Conservation (phyloP, 2,797 vertebrate species). For the Muscicapa comitata region DNA sequence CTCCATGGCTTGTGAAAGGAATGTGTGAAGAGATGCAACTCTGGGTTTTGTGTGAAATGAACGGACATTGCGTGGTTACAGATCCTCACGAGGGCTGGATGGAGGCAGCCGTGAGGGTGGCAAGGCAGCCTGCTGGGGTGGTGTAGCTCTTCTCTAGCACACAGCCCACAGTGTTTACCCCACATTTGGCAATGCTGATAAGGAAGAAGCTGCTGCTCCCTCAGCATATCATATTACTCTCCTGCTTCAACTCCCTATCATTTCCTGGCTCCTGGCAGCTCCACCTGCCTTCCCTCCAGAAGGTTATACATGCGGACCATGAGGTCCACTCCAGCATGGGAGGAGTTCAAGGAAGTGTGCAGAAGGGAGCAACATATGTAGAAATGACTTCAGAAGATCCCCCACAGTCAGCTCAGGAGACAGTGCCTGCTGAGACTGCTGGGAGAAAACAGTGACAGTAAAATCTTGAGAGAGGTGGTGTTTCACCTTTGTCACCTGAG, state of each 20-base stretch:
- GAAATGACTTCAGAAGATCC: neutral
- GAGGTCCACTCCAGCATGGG: neutral
- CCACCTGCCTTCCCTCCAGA: neutral
- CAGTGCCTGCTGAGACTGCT: neutral
- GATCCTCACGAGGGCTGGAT: rapidly evolving
- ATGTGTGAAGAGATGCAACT: neutral
- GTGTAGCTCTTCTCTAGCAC: neutral
- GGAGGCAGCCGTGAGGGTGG: rapidly evolving
- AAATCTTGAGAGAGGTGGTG: neutral
- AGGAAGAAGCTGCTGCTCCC: neutral
- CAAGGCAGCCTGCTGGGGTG: neutral
- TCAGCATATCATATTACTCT: neutral
- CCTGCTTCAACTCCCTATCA: neutral
- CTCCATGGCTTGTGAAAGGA: neutral
- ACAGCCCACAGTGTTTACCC: neutral
- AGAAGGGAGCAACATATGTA: neutral
- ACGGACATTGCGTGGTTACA: rapidly evolving
- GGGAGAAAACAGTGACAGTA: neutral
- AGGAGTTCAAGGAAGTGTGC: neutral
- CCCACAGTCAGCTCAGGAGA: neutral
- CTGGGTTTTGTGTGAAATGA: rapidly evolving
- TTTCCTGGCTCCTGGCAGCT: neutral
- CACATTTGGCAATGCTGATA: neutral
- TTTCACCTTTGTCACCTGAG: neutral
- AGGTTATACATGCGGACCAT: neutral